Base-by-base conservation (phyloP, 2,113 vertebrate species). In the Meleagris gallopavo region DNA sequence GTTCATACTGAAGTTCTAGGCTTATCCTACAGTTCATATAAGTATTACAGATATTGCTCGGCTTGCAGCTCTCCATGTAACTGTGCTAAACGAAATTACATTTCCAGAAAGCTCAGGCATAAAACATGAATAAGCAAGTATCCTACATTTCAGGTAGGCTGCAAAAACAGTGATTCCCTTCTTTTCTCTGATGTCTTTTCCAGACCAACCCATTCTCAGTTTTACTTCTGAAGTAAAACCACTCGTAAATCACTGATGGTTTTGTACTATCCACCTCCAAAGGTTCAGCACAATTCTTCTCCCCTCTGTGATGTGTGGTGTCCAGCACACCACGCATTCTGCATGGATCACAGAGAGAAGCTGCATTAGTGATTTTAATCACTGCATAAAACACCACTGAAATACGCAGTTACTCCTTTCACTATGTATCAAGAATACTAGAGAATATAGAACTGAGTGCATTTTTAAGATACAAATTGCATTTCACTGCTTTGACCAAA, bases 251-350 rank as follows among this genome's bases (percentile, higher is more conserved):
- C 46, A n/a, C 12, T 6, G 41, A 25, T 22, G 6, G 38, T n/a
- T 45, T 38, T 60, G 20, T 15, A 58, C 21, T 4, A 21, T 41
- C 0, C 48, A 36, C 14, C 41, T 64, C 46, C 41, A 10, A 27
- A 32, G 20, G 50, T 25, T 17, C 5, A 3, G 41, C 7, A 29
- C 5, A 6, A 7, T 11, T 19, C 29, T 17, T 7, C 32, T 29
- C 10, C 29, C 29, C 21, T 6, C 13, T 7, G 27, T 10, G 14
- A 34, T 8, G 29, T 4, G 25, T 4, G 0, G 12, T 41, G 54
- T 25, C 55, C 5, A 5, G 9, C 13, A 78, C 43, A 43, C 24
- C 20, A 8, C 0, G 7, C 43, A 3, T 27, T 11, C 34, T 7
- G 30, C 29, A 2, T 1, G 4, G 21, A 32, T 10, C 27, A 10